A percentile compares a stretch with the other conserved stretches of the same genome.
These are phyloP conservation scores for Lepidostoma basale DNA, from an alignment of 1,140 invertebrate genomes.

Conservation along the genomic window DNA sequence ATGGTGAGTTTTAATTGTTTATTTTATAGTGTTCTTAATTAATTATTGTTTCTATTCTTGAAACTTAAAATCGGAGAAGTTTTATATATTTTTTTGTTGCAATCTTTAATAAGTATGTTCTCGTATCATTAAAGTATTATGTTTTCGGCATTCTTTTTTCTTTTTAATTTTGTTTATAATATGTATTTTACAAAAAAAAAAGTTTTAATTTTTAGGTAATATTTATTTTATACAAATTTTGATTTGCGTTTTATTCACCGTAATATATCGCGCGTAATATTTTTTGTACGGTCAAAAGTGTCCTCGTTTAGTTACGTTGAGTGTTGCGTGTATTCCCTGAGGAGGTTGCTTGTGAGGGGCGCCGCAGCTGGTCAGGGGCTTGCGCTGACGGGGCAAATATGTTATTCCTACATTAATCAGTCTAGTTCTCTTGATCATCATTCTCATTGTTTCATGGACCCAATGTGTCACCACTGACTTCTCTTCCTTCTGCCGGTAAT, in stretches of 20 bases:
- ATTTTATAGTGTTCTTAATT: background rate
- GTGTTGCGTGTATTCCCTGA: constrained; percentile 12
- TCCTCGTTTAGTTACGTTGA: constrained; percentile 7
- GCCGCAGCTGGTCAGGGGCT: constrained; percentile 41
- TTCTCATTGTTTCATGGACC: too few species aligned
- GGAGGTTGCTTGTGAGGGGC: constrained; percentile 42
- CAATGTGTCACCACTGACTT: constrained; percentile 13
- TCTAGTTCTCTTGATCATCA: constrained; percentile 1
- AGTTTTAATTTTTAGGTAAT: too few species aligned
- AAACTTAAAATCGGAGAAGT: background rate
- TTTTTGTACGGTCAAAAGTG: too few species aligned
- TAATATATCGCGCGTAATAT: too few species aligned
- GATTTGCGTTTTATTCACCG: too few species aligned
- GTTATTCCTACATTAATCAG: constrained; percentile 28
- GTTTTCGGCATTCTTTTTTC: too few species aligned
- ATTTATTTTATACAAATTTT: too few species aligned
- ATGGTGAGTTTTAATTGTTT: constrained; percentile 36
- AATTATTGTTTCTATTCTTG: background rate
- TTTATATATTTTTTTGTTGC: background rate
- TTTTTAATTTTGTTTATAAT: too few species aligned
- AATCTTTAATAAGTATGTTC: background rate
- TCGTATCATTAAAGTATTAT: too few species aligned
- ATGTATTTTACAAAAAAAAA: too few species aligned
- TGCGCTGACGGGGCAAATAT: constrained; percentile 45
- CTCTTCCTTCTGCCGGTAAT: background rate